Conservation (phyloP, 2,113 vertebrate species). For the Ornithorhynchus anatinus region DNA sequence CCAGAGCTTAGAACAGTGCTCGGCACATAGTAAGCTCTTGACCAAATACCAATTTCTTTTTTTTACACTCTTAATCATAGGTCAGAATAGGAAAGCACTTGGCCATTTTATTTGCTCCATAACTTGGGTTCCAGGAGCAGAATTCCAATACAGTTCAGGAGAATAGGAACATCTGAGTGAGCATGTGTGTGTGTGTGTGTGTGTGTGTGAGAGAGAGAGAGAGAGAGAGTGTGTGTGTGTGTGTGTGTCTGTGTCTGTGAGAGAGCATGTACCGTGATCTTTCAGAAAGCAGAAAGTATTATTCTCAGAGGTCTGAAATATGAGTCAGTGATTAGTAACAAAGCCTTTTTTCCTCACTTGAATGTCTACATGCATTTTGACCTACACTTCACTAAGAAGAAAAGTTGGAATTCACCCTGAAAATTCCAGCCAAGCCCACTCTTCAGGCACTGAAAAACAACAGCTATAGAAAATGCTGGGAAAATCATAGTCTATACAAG, state of each 20-base stretch:
- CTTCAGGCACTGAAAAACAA: constrained; percentile 1
- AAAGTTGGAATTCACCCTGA: background rate
- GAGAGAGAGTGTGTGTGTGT: too few relatives aligned
- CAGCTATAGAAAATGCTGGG: constrained; percentile 6
- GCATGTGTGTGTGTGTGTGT: background rate
- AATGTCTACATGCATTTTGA: background rate
- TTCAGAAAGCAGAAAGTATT: background rate
- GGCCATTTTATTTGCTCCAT: background rate
- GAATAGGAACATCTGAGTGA: background rate
- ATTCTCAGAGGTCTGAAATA: background rate
- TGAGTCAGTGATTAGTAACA: background rate
- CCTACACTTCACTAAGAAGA: background rate
- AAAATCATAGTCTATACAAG: background rate
- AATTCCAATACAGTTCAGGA: background rate
- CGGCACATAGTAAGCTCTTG: too few relatives aligned
- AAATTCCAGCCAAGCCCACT: constrained; percentile 4
- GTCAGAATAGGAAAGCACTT: too few relatives aligned
- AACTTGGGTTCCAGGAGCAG: background rate
- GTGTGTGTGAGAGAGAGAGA: too few relatives aligned
- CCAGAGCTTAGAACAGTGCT: too few relatives aligned
- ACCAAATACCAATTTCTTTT: too few relatives aligned
- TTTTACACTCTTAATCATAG: too few relatives aligned
- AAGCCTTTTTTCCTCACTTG: background rate
- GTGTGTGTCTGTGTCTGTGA: too few relatives aligned
- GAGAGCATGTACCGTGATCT: too few relatives aligned